Percentiles rank a stretch among this genome's conserved stretches.
phyloP scores from a whole-genome alignment of 2,797 vertebrate genomes.

The Falco columbarius region DNA sequence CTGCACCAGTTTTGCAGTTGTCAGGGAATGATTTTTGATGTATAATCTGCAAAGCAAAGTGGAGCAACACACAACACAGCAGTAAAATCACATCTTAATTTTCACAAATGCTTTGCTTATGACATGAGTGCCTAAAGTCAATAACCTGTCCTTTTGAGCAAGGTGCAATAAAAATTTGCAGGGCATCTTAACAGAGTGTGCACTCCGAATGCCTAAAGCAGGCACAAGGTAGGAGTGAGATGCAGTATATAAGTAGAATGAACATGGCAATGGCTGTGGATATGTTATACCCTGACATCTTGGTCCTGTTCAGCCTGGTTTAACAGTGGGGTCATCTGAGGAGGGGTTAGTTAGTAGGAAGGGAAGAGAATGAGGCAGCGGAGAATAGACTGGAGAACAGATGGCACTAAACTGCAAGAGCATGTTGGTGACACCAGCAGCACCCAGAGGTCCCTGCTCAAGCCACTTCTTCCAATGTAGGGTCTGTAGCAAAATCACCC shows the following conservation, averaged over 20 bases:
- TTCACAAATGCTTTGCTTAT: not conserved
- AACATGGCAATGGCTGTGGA: not conserved
- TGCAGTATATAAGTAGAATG: accelerated
- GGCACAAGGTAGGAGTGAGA: not conserved
- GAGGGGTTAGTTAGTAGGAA: not conserved
- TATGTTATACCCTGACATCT: not conserved
- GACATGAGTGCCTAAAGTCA: not conserved
- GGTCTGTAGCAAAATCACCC: not conserved
- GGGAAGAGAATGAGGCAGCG: not conserved
- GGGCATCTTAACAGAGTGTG: not conserved
- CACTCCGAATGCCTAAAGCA: not conserved
- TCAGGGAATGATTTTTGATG: not conserved
- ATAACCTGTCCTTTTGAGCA: not conserved
- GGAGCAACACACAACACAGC: slow-evolving; percentile 3
- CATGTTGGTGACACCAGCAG: not conserved
- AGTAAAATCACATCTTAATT: slow-evolving; percentile 40
- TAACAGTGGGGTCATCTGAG: not conserved
- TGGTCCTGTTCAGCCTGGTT: not conserved
- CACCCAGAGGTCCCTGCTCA: not conserved
- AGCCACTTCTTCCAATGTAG: not conserved
- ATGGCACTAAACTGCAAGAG: not conserved
- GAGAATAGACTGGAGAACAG: not conserved
- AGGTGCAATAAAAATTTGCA: not conserved
- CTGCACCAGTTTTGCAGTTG: not conserved
- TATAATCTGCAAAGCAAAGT: not conserved